Base-by-base conservation (phyloP, 92 coral and sea anemone species). In the Umimayanthus chanpuru region DNA sequence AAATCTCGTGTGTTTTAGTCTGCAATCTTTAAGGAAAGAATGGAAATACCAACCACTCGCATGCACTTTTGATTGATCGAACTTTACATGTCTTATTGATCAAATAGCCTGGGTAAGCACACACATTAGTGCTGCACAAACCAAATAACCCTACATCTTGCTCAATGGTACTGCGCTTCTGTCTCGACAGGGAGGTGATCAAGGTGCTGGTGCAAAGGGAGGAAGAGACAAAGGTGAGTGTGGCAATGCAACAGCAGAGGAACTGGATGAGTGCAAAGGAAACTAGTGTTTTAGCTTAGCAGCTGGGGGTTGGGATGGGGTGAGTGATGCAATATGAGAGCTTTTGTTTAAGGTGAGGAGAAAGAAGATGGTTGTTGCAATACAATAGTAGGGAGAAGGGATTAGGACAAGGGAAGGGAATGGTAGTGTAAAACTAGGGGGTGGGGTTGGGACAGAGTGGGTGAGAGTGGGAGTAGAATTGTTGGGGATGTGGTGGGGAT, bases 141-240 rank as follows among this genome's bases (percentile, higher is more conserved):
- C 53, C 79, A 32, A 6, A 23, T 38, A 32, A 75, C 44, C 79
- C 4, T 39, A 50, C 58, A 72, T 28, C 28, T 28, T 43, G 14
- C n/a, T 56, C 21, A 85, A 30, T 89, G 74, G 18, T 89, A 44
- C 23, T 85, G 40, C 58, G 11, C 16, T 67, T 83, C 47, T 88
- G 47, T 76, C 43, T 11, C 26, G 4, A 58, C 88, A 94, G 98
- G 89, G 94, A 32, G 95, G 98, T 89, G 93, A 93, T 38, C 98
- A 93, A 26, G 92, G 87, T 67, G 50, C 79, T 20, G 79, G 79
- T 75, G 87, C 40, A 9, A 83, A 83, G 40, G 87, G 93, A 39
- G 82, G 82, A 16, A 85, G 90, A 21, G 90, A 89, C 80, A 94
- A 94, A 83, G 94, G 95, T 28, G 92, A 93, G 85, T 91, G 90